Conservation (phyloP, 2,888 invertebrate genomes). For the Gastracanthus pulcherrimus region DNA sequence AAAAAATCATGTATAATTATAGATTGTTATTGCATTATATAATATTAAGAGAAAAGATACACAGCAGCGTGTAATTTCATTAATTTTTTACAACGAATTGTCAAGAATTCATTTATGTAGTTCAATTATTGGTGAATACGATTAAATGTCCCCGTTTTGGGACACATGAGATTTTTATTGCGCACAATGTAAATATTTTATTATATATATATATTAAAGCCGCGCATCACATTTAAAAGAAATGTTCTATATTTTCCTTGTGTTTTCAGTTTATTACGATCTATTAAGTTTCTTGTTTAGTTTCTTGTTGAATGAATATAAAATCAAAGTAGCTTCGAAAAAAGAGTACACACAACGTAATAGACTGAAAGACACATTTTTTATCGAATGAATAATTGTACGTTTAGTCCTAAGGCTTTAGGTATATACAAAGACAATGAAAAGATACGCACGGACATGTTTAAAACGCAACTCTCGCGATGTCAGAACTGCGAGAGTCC, state of each 20-base stretch:
- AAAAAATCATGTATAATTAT: conserved; percentile 34
- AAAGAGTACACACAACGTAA: conserved; percentile 45
- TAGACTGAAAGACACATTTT: conserved; percentile 54
- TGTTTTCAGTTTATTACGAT: conserved; percentile 57
- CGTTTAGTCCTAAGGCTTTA: conserved; percentile 36
- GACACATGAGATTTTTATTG: conserved; percentile 51
- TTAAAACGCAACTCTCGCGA: not conserved
- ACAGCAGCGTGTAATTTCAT: not conserved
- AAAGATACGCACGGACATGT: not conserved
- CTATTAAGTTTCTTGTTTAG: not conserved
- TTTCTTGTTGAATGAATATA: conserved; percentile 21
- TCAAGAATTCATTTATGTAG: too few relatives aligned
- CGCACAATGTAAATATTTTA: conserved; percentile 56
- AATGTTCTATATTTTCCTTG: not conserved
- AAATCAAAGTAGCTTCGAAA: conserved; percentile 17
- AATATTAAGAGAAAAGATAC: not conserved
- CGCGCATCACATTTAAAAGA: conserved; percentile 24
- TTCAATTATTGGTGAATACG: not conserved
- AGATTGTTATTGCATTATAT: conserved; percentile 40
- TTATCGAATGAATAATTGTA: conserved; percentile 25
- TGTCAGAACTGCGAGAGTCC: not conserved
- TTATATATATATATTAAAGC: conserved; percentile 46
- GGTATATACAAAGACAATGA: not conserved
- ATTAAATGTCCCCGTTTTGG: not conserved
- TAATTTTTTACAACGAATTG: conserved; percentile 9